phyloP scores from a whole-genome alignment of 2,113 vertebrate species.

The Zosterops borbonicus region DNA sequence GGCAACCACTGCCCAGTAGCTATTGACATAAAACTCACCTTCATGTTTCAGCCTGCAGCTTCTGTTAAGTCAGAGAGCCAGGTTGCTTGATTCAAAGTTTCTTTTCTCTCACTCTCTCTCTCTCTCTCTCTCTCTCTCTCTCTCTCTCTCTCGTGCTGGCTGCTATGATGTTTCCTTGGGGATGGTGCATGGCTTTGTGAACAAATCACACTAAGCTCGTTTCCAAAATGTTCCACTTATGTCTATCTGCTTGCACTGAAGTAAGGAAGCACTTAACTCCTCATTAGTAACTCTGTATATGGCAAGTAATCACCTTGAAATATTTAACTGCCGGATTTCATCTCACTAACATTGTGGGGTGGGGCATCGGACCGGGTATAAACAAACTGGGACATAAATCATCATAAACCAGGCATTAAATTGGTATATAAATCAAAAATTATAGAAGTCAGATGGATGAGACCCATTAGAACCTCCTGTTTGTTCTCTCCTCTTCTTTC shows the following conservation, averaged over 20 bases:
- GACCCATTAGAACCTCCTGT: constrained; percentile 32
- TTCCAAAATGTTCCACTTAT: constrained; percentile 2
- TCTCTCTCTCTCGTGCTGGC: neutral
- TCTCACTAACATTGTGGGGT: neutral
- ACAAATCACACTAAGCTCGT: neutral
- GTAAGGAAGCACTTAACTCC: constrained; percentile 8
- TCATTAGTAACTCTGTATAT: neutral
- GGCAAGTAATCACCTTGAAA: constrained; percentile 43
- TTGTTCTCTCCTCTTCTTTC: constrained; percentile 31
- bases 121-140: neutral
- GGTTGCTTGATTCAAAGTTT: neutral
- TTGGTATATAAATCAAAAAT: constrained; percentile 60
- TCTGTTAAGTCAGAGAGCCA: neutral
- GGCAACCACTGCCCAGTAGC: neutral
- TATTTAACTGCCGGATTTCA: constrained; percentile 30
- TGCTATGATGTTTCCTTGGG: neutral
- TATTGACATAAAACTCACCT: neutral
- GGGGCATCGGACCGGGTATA: neutral
- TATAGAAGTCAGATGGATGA: constrained; percentile 22
- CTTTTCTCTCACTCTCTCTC: neutral
- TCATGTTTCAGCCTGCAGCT: neutral
- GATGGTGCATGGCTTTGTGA: neutral
- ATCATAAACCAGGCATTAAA: constrained; percentile 49
- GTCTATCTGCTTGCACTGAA: neutral
- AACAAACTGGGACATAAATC: constrained; percentile 38